phyloP scores from a whole-genome alignment of 2,888 invertebrate species.

The Listrodromus nycthemerus region DNA sequence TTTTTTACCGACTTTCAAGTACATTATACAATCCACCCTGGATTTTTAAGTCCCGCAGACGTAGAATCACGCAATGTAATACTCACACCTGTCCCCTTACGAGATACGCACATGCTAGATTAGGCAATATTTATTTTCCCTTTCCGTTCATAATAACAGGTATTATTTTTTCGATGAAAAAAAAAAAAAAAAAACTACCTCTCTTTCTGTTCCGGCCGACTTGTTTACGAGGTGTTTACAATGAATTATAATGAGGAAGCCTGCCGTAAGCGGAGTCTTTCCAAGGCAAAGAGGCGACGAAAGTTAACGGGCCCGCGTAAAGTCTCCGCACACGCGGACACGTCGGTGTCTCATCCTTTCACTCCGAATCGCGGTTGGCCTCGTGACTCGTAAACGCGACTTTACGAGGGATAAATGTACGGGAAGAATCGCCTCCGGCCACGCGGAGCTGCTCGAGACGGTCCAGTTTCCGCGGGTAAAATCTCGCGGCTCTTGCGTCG shows the following conservation, averaged over 20 bases:
- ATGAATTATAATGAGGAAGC: conserved; percentile 32
- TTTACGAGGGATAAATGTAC: conserved; percentile 23
- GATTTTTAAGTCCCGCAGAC: too few relatives aligned
- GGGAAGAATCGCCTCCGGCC: conserved; percentile 25
- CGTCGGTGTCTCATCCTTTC: conserved; percentile 59
- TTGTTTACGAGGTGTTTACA: conserved; percentile 18
- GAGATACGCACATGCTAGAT: too few relatives aligned
- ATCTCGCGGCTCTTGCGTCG: conserved; percentile 46
- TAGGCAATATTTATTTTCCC: too few relatives aligned
- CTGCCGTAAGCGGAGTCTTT: conserved; percentile 6
- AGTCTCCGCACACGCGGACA: conserved; percentile 3
- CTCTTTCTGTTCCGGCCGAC: not conserved
- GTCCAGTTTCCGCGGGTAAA: conserved; percentile 58
- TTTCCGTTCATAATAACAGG: not conserved
- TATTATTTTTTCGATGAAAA: not conserved
- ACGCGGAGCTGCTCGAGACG: conserved; percentile 31
- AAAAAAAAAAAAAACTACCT: not conserved
- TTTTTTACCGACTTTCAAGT: too few relatives aligned
- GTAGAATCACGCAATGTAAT: too few relatives aligned
- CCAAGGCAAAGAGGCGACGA: conserved; percentile 27
- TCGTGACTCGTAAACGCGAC: conserved; percentile 48
- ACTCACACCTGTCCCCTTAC: too few relatives aligned
- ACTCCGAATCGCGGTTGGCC: conserved; percentile 49
- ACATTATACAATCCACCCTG: too few relatives aligned
- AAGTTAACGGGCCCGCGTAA: conserved; percentile 41